Evolutionary conservation across 2,888 invertebrate genomes (phyloP).

Genomic region (Oligia strigilis): DNA sequence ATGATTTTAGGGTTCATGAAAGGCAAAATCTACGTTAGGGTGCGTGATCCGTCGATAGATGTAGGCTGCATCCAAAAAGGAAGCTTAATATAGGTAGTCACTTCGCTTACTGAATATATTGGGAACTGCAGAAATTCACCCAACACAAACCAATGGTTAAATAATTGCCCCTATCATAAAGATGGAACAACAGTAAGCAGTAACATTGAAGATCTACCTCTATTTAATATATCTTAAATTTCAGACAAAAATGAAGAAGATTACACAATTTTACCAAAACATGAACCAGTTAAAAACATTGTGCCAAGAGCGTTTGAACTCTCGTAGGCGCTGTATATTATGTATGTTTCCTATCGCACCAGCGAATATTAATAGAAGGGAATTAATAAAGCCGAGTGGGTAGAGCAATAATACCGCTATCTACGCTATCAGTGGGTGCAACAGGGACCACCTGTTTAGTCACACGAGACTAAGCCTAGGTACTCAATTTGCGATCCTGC

Average conservation of each 20-base stretch:
- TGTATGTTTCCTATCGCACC: constrained; percentile 45
- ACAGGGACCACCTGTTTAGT: constrained; percentile 75
- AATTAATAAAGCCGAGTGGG: constrained; percentile 64
- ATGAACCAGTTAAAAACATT: background rate
- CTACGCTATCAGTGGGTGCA: constrained; percentile 75
- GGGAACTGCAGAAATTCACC: background rate
- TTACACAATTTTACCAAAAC: constrained; percentile 17
- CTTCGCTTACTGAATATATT: background rate
- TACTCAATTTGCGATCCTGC: constrained; percentile 40
- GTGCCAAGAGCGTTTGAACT: constrained; percentile 25
- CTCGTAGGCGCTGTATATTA: constrained; percentile 7
- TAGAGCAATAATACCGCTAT: constrained; percentile 78
- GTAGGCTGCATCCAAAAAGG: background rate
- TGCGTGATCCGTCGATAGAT: background rate
- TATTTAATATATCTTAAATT: background rate
- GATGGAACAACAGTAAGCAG: background rate
- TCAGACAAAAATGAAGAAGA: background rate
- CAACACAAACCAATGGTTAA: background rate
- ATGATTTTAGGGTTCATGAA: background rate
- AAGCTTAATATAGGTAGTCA: too few species aligned
- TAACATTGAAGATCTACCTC: background rate
- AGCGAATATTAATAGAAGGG: constrained; percentile 53
- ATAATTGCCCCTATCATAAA: background rate
- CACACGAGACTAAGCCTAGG: constrained; percentile 69
- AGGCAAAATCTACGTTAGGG: background rate